A percentile compares a stretch with the other conserved stretches of the same genome.
phyloP scores from a whole-genome alignment of 1,140 invertebrate genomes.

The Aphis gossypii region DNA sequence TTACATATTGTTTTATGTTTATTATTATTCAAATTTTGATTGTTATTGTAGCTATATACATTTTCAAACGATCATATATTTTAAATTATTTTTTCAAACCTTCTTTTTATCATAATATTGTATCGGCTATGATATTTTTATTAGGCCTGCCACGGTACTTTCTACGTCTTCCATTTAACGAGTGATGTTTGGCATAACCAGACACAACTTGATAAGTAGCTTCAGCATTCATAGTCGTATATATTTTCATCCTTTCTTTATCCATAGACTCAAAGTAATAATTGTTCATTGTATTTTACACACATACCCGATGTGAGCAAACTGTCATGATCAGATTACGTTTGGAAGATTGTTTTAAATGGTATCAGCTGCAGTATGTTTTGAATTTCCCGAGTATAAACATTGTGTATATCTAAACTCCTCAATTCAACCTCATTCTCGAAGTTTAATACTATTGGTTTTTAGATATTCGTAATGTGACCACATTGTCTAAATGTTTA shows the following conservation, averaged over 20 bases:
- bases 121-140: neutral
- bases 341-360: slow-evolving; percentile 11
- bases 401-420: neutral
- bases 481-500: neutral
- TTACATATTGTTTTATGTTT: no score
- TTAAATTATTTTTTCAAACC: no score
- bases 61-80: no score
- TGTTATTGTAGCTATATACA: no score
- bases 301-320: neutral
- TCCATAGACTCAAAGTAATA: neutral
- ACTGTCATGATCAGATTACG: neutral
- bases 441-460: neutral
- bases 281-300: neutral
- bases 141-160: neutral
- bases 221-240: neutral
- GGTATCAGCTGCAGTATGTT: neutral
- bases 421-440: neutral
- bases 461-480: neutral
- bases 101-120: no score
- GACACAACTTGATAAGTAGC: neutral
- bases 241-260: neutral
- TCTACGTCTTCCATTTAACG: neutral
- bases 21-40: no score
- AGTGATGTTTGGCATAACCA: neutral
- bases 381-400: neutral